Evolutionary conservation across 1,140 invertebrate species (phyloP), one percentile per base, ranked within the genome.

Genomic region (Penaeus vannamei): DNA sequence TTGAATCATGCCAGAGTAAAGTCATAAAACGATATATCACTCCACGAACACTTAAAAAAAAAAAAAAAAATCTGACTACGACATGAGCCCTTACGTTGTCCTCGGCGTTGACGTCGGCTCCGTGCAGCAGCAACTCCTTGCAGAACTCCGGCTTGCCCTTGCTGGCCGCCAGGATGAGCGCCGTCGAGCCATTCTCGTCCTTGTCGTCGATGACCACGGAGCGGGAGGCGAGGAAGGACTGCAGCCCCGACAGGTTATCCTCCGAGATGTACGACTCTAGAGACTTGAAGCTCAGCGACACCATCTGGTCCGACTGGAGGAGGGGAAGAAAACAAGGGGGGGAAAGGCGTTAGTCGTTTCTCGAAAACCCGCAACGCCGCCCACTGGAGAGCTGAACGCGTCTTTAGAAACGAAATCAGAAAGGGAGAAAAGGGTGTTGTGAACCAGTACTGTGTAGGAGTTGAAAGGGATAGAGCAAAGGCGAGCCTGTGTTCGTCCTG

Each of bases 111-210:
- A 97, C 95, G 93, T 99, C 97, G 17, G 98, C 97, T 62, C 97
- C 96, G 92, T 97, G 95, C 77, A 96, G 95, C 82, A 99, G 93
- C 42, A 99, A 94, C 92, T 97, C 95, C 59, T 96, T 94, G 59
- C 97, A 97, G 93, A 98, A 97, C 36, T 95, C 95, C 32, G 95
- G 93, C 87, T 97, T 96, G 53, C 97, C 97, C 92, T 95, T 95
- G 91, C 96, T 94, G 79, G 97, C 95, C 32, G 98, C 97, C 91
- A 97, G 94, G 95, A 98, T 98, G 92, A 99, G 95, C 77, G 97
- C 96, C 66, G 98, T 98, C 85, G 96, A 96, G 85, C 97, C 97
- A 95, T 98, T 98, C 97, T 98, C 97, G 94, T 98, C 97, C 92
- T 95, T 95, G 93, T 98, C 98, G 93, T 99, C 97, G 90, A 98